A percentile compares a stretch with the other conserved stretches of the same genome.
These are phyloP conservation scores for Psittacula cyanocephala DNA, from an alignment of 2,113 vertebrate genomes.

Conservation along the genomic window DNA sequence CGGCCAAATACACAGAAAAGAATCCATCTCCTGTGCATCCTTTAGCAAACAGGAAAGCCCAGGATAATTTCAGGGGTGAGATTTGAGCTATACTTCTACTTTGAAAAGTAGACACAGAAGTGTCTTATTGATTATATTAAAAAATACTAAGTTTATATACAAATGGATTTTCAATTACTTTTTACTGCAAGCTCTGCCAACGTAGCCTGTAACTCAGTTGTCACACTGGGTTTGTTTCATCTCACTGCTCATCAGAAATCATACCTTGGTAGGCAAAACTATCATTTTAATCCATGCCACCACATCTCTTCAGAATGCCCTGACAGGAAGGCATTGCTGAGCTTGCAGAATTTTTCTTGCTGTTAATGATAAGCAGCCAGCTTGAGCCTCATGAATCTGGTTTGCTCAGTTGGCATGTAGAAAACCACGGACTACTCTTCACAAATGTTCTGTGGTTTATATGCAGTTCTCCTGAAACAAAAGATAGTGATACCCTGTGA, in stretches of 20 bases:
- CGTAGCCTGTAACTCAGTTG: neutral
- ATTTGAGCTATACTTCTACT: neutral
- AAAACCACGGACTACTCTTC: neutral
- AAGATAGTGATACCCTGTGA: neutral
- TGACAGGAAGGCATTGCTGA: neutral
- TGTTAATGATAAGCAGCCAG: neutral
- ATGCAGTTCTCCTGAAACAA: neutral
- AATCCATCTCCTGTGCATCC: neutral
- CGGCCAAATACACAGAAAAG: neutral
- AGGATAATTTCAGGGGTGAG: neutral
- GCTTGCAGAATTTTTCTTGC: neutral
- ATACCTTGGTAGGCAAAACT: neutral
- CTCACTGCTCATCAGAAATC: neutral
- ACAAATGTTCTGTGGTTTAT: neutral
- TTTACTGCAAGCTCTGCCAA: neutral
- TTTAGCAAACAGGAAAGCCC: neutral
- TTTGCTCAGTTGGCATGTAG: neutral
- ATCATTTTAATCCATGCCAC: neutral
- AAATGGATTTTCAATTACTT: neutral
- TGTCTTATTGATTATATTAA: neutral
- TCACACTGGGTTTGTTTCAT: neutral
- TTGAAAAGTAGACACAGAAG: neutral
- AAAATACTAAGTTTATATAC: neutral
- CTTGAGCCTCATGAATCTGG: neutral
- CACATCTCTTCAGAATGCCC: neutral